Conservation (phyloP, 1,140 invertebrate genomes). For the Gonatopus flavifemur region DNA sequence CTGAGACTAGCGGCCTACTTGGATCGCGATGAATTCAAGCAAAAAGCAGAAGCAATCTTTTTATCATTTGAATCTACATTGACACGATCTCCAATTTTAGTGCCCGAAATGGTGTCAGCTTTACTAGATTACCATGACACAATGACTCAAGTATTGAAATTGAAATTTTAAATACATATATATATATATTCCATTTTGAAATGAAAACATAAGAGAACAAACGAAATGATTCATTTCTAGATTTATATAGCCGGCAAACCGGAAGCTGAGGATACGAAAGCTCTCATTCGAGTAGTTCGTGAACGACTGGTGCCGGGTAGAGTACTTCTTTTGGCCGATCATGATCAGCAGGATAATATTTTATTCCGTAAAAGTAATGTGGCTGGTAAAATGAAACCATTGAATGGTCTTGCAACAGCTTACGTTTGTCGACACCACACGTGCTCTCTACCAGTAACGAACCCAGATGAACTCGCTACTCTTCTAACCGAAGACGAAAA, state of each 20-base stretch:
- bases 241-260: conserved; percentile 69
- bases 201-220: too few relatives aligned
- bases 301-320: conserved; percentile 70
- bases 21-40: conserved; percentile 61
- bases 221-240: conserved; percentile 50
- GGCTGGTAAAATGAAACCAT: conserved; percentile 48
- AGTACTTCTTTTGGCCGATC: conserved; percentile 69
- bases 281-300: conserved; percentile 68
- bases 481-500: conserved; percentile 61
- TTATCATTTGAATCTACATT: conserved; percentile 65
- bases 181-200: too few relatives aligned
- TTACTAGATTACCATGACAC: conserved; percentile 70
- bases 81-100: conserved; percentile 62
- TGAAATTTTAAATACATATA: too few relatives aligned
- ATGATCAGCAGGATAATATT: conserved; percentile 37
- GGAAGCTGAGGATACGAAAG: conserved; percentile 67
- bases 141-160: conserved; percentile 64
- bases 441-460: conserved; percentile 78
- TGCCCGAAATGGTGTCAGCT: conserved; percentile 80
- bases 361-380: conserved; percentile 43
- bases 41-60: conserved; percentile 67
- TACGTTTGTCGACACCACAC: conserved; percentile 80
- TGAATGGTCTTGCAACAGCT: conserved; percentile 66
- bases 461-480: conserved; percentile 66
- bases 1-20: conserved; percentile 71